Percentiles rank a stretch among this genome's conserved stretches.
phyloP scores from a whole-genome alignment of 1,140 invertebrate species.

The Potamilus streckersoni region DNA sequence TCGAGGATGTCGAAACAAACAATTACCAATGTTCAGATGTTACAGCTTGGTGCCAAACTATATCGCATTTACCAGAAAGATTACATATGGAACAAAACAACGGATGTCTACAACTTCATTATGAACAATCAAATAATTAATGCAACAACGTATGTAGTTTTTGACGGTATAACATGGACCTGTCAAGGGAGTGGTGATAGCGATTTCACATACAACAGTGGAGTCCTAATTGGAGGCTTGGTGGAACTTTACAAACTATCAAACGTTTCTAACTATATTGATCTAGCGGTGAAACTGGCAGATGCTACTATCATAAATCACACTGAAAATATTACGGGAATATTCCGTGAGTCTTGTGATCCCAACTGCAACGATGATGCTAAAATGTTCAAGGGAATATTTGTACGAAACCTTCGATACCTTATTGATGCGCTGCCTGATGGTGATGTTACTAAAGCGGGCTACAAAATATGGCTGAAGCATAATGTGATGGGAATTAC shows the following conservation, averaged over 20 bases:
- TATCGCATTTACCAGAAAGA: conserved; percentile 33
- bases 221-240: conserved; percentile 32
- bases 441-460: background rate
- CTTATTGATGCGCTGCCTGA: conserved; percentile 30
- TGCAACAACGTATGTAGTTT: conserved; percentile 22
- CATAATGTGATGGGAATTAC: conserved; percentile 23
- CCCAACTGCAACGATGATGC: conserved; percentile 33
- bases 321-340: conserved; percentile 21
- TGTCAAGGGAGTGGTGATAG: conserved; percentile 7
- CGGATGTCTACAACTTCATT: conserved; percentile 28
- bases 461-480: conserved; percentile 23
- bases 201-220: conserved; percentile 30
- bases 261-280: conserved; percentile 13
- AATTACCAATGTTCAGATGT: conserved; percentile 39
- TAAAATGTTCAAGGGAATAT: conserved; percentile 40
- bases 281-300: conserved; percentile 27
- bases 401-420: conserved; percentile 35
- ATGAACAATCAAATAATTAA: conserved; percentile 31
- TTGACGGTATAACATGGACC: conserved; percentile 18
- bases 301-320: conserved; percentile 16
- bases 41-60: conserved; percentile 31
- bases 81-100: conserved; percentile 16
- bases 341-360: conserved; percentile 34
- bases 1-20: conserved; percentile 33
- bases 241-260: conserved; percentile 36